Evolutionary conservation across 1,140 invertebrate genomes (phyloP), one percentile per base, ranked within the genome.

Genomic region (Melanaphis sacchari): DNA sequence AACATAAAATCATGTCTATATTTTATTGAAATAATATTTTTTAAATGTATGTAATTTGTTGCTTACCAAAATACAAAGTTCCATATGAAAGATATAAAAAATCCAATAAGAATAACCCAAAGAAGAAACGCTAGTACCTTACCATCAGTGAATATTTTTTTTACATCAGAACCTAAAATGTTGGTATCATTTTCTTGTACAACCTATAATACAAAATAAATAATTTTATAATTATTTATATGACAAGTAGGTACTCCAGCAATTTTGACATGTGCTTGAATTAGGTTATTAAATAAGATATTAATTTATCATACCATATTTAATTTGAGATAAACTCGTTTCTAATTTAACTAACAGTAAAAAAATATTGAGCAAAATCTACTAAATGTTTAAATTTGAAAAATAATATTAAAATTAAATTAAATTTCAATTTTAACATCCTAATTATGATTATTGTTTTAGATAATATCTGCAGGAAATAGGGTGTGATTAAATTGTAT

Each of bases 61-160:
- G 26, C 93, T 94, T 94, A 95, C 96, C 97, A 98, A 94, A 98
- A 97, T 1, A 98, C 95, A 95, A 98, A 99, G 93, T 98, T 97
- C 98, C 98, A 99, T 31, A 98, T 96, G 2, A 98, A 95, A 1
- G 97, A 98, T 0, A 98, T 98, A 93, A 98, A 97, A 94, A 98
- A 96, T 2, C 98, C 98, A 88, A 98, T 97, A 9, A 96, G 96
- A 93, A 98, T 96, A 93, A 98, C 97, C 96, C 97, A 98, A 21
- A 97, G 24, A 40, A 98, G 95, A 94, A 98, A 98, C 5, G 97
- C 94, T 7, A 97, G 94, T 15, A 97, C 96, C 11, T 96, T 96
- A 15, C 96, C 85, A 11, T 97, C 96, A 1, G 96, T 95, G 96
- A 96, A 0, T 96, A 90, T 36, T 41, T 91, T 91, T 76, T 76